These are phyloP conservation scores for Dusona sp. DNA, from an alignment of 2,888 invertebrate genomes.

Conservation along the genomic window DNA sequence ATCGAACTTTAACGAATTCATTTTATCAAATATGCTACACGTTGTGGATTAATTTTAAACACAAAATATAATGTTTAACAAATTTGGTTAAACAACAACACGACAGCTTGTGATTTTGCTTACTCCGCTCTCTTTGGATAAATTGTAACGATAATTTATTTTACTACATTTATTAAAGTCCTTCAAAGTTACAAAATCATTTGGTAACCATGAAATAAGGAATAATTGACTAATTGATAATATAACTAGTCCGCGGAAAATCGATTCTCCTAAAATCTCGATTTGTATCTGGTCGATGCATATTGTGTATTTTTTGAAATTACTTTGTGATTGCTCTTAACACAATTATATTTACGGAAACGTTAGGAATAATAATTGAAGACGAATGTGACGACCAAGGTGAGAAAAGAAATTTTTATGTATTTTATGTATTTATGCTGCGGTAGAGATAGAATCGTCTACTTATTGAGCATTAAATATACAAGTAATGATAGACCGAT, in stretches of 20 bases:
- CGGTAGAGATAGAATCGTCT: conserved; percentile 1
- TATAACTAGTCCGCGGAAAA: not conserved
- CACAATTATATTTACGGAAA: conserved; percentile 20
- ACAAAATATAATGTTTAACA: not conserved
- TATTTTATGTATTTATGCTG: conserved; percentile 40
- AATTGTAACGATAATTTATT: not conserved
- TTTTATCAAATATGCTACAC: not conserved
- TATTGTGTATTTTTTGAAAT: conserved; percentile 12
- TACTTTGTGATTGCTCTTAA: conserved; percentile 31
- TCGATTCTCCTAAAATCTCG: conserved; percentile 31
- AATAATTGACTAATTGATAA: not conserved
- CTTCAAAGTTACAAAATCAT: not conserved
- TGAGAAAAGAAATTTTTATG: conserved; percentile 13
- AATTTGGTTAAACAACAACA: not conserved
- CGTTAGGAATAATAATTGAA: conserved; percentile 14
- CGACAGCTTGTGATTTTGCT: not conserved
- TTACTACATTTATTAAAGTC: not conserved
- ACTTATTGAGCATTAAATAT: conserved; percentile 31
- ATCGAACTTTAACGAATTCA: not conserved
- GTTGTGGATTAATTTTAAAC: not conserved
- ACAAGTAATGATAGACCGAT: not conserved
- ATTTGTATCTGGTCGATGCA: conserved; percentile 14
- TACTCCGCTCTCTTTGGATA: not conserved
- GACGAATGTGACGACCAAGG: not conserved
- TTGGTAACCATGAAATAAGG: not conserved